phyloP scores from a whole-genome alignment of 2,888 invertebrate genomes.

The Eumerus sabulonum region DNA sequence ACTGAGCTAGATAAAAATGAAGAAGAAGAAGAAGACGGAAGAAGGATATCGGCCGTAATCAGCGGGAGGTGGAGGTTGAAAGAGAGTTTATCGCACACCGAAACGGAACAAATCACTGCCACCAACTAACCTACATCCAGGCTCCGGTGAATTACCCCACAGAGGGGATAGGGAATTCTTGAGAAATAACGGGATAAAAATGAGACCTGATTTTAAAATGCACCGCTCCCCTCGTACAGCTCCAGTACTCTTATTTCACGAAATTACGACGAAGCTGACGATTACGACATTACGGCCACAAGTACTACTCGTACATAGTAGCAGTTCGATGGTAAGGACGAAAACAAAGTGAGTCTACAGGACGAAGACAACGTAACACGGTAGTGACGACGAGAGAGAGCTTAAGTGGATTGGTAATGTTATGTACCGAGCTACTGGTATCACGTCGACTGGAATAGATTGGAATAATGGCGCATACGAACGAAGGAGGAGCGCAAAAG shows the following conservation, averaged over 20 bases:
- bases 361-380: background rate
- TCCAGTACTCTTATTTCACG: background rate
- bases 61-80: slow-evolving; percentile 10
- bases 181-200: slow-evolving; percentile 59
- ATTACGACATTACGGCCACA: background rate
- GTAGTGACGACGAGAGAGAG: background rate
- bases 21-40: too few relatives aligned
- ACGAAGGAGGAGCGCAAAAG: background rate
- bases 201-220: slow-evolving; percentile 60
- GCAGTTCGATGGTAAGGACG: background rate
- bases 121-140: slow-evolving; percentile 62
- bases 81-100: slow-evolving; percentile 58
- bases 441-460: background rate
- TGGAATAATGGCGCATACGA: background rate
- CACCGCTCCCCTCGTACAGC: background rate
- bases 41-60: background rate
- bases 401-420: slow-evolving; percentile 45
- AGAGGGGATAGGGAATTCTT: slow-evolving; percentile 33
- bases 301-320: too few relatives aligned
- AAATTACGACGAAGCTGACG: background rate
- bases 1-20: slow-evolving; percentile 2
- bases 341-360: background rate
- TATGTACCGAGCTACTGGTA: slow-evolving; percentile 10
- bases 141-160: slow-evolving; percentile 36
- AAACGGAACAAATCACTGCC: slow-evolving; percentile 67